phyloP scores from a whole-genome alignment of 2,113 vertebrate species.

The Pollimyrus isidori region DNA sequence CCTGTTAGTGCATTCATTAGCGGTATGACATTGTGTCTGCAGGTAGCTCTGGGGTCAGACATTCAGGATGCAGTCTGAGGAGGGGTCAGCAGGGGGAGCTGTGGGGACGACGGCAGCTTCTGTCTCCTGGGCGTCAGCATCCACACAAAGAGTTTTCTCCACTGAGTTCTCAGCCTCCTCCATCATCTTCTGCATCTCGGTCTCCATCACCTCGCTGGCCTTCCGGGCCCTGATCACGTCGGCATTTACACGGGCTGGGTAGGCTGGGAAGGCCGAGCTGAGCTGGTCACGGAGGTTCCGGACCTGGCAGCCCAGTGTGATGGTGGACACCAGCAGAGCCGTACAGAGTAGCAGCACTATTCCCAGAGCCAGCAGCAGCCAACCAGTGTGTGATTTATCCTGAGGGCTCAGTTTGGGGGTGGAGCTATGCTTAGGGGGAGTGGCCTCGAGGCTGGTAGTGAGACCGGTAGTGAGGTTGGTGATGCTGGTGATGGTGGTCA shows the following conservation, averaged over 20 bases:
- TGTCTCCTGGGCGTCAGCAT: too few species aligned
- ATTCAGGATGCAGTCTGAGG: not conserved
- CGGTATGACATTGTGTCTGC: not conserved
- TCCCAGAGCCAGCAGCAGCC: not conserved
- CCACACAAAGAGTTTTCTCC: too few species aligned
- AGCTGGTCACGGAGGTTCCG: too few species aligned
- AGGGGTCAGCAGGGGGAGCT: not conserved
- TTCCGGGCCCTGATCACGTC: too few species aligned
- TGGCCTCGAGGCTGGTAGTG: not conserved
- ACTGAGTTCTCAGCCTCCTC: too few species aligned
- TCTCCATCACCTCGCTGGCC: too few species aligned
- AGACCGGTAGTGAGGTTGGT: not conserved
- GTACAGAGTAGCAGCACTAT: not conserved
- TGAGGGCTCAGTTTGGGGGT: too few species aligned
- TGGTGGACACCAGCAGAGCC: not conserved
- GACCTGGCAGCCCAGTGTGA: not conserved
- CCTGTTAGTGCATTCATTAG: not conserved
- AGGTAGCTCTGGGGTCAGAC: not conserved
- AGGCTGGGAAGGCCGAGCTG: too few species aligned
- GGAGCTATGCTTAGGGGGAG: not conserved
- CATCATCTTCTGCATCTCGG: too few species aligned
- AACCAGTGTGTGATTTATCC: accelerated
- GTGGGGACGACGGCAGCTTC: not conserved
- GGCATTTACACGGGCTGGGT: too few species aligned
- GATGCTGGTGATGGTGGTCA: too few species aligned